Evolutionary conservation across 2,113 vertebrate species (phyloP).

Genomic region (Lycaon pictus): DNA sequence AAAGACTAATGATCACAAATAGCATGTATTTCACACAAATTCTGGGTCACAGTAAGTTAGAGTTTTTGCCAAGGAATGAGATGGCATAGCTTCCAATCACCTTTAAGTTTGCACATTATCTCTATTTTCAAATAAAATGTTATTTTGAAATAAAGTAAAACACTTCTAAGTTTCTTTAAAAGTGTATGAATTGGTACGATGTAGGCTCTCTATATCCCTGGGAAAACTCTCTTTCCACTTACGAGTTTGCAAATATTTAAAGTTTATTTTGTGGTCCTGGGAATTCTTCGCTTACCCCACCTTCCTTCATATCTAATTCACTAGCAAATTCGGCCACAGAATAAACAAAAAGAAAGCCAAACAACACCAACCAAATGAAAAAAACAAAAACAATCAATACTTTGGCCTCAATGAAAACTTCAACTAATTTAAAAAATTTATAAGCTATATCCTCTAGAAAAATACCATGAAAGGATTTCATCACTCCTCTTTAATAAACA

Average conservation of each 20-base stretch:
- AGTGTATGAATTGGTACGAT: neutral
- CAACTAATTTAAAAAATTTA: constrained; percentile 35
- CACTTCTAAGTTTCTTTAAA: neutral
- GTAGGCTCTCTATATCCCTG: neutral
- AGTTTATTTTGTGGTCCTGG: neutral
- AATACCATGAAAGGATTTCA: neutral
- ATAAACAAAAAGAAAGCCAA: constrained; percentile 19
- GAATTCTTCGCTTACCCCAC: neutral
- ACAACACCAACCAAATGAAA: neutral
- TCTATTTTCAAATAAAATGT: constrained; percentile 40
- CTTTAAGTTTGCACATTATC: neutral
- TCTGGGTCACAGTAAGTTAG: neutral
- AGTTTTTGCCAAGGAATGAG: neutral
- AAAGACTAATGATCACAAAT: neutral
- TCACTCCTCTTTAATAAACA: constrained; percentile 13
- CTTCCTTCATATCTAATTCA: neutral
- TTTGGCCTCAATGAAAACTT: neutral
- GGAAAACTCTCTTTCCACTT: neutral
- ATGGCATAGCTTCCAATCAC: neutral
- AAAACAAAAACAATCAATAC: neutral
- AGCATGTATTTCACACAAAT: neutral
- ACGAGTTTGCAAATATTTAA: constrained; percentile 24
- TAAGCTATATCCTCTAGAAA: neutral
- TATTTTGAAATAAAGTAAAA: constrained; percentile 42
- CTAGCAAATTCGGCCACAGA: neutral